phyloP scores from a whole-genome alignment of 2,888 invertebrate genomes.

The Diadromus collaris region DNA sequence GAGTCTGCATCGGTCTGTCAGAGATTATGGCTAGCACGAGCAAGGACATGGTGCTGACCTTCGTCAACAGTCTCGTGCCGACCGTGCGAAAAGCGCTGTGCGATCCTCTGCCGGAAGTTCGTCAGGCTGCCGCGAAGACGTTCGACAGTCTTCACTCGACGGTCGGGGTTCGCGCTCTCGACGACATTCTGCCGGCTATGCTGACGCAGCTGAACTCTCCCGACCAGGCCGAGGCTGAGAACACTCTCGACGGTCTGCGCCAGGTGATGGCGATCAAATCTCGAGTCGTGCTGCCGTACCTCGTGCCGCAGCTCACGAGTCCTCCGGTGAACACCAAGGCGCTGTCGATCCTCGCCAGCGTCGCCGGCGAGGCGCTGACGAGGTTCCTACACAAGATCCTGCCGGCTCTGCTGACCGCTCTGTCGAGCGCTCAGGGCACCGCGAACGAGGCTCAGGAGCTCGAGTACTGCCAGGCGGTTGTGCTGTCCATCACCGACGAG shows the following conservation, averaged over 20 bases:
- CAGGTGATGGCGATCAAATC: constrained; percentile 99
- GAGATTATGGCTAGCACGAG: constrained; percentile 99
- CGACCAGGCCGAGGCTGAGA: constrained; percentile 90
- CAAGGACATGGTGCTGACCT: constrained; percentile 95
- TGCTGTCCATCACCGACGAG: constrained; percentile 94
- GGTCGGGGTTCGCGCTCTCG: constrained; percentile 95
- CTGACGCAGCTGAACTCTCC: constrained; percentile 90
- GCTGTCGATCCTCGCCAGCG: constrained; percentile 95
- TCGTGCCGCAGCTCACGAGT: constrained; percentile 96
- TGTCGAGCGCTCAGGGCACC: constrained; percentile 86
- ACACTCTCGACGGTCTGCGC: constrained; percentile 96
- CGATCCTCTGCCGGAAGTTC: constrained; percentile 95
- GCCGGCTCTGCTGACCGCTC: constrained; percentile 91
- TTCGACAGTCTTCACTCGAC: constrained; percentile 98
- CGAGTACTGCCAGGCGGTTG: constrained; percentile 95
- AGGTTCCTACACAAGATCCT: constrained; percentile 95
- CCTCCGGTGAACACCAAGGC: constrained; percentile 96
- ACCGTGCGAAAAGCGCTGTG: constrained; percentile 97
- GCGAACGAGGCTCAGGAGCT: constrained; percentile 87
- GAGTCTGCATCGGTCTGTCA: constrained; percentile 98
- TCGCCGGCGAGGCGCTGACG: constrained; percentile 95
- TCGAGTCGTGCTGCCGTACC: constrained; percentile 96
- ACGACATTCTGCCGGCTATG: constrained; percentile 97
- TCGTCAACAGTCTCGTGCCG: constrained; percentile 93
- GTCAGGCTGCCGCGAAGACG: constrained; percentile 97